Evolutionary conservation across 2,888 invertebrate genomes (phyloP).

Genomic region (Xylota sylvarum): DNA sequence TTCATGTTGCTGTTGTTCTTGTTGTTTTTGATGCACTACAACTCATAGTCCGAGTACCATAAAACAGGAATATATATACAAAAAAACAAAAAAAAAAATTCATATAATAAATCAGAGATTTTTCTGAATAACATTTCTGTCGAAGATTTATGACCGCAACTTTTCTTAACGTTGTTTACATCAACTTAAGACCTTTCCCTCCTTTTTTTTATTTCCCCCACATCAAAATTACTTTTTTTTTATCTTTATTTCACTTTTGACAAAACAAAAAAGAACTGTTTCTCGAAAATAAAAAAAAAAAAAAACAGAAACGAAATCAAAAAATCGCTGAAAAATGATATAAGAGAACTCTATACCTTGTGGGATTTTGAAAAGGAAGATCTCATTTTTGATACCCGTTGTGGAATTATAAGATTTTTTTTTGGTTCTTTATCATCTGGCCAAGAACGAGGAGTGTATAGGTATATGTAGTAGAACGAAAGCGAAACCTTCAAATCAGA

Average conservation of each 20-base stretch:
- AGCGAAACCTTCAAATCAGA: slow-evolving; percentile 73
- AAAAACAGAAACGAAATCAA: slow-evolving; percentile 45
- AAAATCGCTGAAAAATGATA: slow-evolving; percentile 74
- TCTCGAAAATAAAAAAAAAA: slow-evolving; percentile 40
- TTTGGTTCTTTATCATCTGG: slow-evolving; percentile 27
- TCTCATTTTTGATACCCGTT: slow-evolving; percentile 72
- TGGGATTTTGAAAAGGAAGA: slow-evolving; percentile 62
- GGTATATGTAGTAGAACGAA: slow-evolving; percentile 33
- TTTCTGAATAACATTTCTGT: slow-evolving; percentile 78
- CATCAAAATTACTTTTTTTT: slow-evolving; percentile 41
- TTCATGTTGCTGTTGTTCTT: slow-evolving; percentile 40
- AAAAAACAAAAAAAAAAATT: slow-evolving; percentile 50
- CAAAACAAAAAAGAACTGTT: slow-evolving; percentile 64
- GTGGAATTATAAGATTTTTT: slow-evolving; percentile 70
- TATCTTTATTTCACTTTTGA: slow-evolving; percentile 40
- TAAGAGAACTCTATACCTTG: slow-evolving; percentile 66
- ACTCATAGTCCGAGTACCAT: slow-evolving; percentile 63
- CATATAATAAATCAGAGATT: slow-evolving; percentile 78
- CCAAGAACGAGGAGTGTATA: slow-evolving; percentile 7
- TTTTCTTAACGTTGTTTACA: slow-evolving; percentile 78
- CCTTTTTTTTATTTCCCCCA: slow-evolving; percentile 39
- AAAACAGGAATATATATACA: slow-evolving; percentile 52
- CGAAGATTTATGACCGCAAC: slow-evolving; percentile 77
- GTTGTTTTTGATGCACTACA: slow-evolving; percentile 39
- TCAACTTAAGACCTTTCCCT: slow-evolving; percentile 75